phyloP scores from a whole-genome alignment of 2,888 invertebrate genomes.

The Macaria notata region DNA sequence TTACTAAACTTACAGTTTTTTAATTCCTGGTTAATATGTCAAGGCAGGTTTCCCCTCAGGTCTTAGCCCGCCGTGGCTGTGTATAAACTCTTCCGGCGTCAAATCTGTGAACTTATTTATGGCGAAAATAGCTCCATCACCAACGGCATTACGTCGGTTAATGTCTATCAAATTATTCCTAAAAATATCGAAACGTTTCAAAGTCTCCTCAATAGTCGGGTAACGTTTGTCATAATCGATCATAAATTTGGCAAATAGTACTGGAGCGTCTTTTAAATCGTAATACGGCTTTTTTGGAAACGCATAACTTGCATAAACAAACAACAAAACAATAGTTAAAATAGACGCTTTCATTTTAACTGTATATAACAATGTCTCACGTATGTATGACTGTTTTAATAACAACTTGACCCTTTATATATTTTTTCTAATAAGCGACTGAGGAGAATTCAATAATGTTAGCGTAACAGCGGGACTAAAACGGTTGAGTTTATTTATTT shows the following conservation, averaged over 20 bases:
- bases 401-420: not conserved
- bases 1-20: no score
- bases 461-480: no score
- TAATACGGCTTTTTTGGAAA: not conserved
- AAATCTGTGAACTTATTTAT: conserved; percentile 1
- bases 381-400: not conserved
- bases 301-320: not conserved
- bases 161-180: not conserved
- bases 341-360: not conserved
- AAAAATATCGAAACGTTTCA: conserved; percentile 4
- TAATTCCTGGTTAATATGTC: no score
- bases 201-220: not conserved
- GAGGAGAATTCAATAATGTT: no score
- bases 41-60: no score
- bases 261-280: conserved; percentile 3
- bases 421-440: no score
- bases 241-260: not conserved
- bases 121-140: not conserved
- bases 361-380: no score
- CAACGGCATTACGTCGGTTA: not conserved
- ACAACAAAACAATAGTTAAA: not conserved
- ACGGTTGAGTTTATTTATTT: no score
- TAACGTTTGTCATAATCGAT: not conserved
- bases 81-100: not conserved
- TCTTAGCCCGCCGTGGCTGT: no score